Evolutionary conservation across 2,113 vertebrate genomes (phyloP), one percentile per base, ranked within the genome.

Genomic region (Hipposideros armiger): DNA sequence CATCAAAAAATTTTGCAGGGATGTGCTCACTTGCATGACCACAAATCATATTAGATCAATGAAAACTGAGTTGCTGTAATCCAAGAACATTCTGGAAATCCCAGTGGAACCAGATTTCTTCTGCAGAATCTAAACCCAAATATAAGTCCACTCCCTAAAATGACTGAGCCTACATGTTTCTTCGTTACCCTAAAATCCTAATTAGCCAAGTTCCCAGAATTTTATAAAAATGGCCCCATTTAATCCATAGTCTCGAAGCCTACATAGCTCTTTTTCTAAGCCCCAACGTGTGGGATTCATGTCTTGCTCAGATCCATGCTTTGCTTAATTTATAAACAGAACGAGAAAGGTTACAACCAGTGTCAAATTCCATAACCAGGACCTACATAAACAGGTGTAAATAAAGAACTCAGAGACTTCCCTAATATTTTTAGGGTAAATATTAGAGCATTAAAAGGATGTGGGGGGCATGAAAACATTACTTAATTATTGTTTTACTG

Each of bases 101-200:
- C 15, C n/a, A 95, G 16, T 17, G 19, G 40, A 85, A 88, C 36
- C 16, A 64, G 5, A 50, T 72, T 90, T 92, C 19, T 40, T 89
- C 54, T 74, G 32, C 13, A 92, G 47, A 93, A 88, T 16, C 11
- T 10, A 93, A 84, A 16, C 16, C 26, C 32, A 93, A 87, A 1
- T 52, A 26, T 8, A 87, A 70, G 15, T 81, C 28, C 54, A 10
- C 62, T 93, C 19, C 24, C 72, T 88, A 77, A 95, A 60, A 0
- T 78, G 40, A 87, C 5, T 2, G 1, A 52, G 11, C 7, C 36
- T 78, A 2, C 86, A 50, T 62, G 40, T 94, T 76, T 11, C 70
- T 96, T 96, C 20, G 73, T 81, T 66, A 94, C 26, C 42, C 42
- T 90, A 90, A 87, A 95, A 90, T 72, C n/a, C 30, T 76, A 74